Conservation (phyloP, 2,888 invertebrate genomes). For the Syrista parreyssii region DNA sequence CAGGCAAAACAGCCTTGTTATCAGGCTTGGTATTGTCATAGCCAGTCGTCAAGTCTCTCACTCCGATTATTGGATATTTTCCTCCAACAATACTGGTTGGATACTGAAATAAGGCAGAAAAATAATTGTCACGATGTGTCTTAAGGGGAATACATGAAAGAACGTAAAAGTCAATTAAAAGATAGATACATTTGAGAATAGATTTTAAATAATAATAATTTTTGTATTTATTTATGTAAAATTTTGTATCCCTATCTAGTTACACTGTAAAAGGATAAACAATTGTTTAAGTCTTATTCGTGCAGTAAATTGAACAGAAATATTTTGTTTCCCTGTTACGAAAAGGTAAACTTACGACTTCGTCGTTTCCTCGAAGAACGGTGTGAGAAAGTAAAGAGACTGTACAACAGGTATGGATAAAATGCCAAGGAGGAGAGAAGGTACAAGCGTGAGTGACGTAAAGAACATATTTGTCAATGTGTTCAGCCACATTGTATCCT, state of each 20-base stretch:
- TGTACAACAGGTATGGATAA: constrained; percentile 54
- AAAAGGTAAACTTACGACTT: constrained; percentile 30
- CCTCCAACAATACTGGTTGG: constrained; percentile 74
- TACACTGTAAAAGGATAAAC: too few relatives aligned
- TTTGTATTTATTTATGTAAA: too few relatives aligned
- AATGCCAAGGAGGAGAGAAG: constrained; percentile 52
- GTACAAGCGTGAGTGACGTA: constrained; percentile 52
- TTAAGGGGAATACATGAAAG: too few relatives aligned
- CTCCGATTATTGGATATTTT: constrained; percentile 74
- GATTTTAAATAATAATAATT: too few relatives aligned
- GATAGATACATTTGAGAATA: too few relatives aligned
- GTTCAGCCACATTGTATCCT: constrained; percentile 35
- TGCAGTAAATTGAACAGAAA: too few relatives aligned
- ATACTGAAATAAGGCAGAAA: constrained; percentile 71
- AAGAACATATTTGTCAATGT: constrained; percentile 45
- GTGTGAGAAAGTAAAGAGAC: constrained; percentile 55
- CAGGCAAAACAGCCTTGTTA: constrained; percentile 77
- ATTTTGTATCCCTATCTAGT: too few relatives aligned
- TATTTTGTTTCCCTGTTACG: too few relatives aligned
- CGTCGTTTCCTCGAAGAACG: constrained; percentile 48
- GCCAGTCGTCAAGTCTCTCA: constrained; percentile 92
- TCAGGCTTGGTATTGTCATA: constrained; percentile 79
- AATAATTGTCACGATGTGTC: too few relatives aligned
- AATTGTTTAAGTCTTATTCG: too few relatives aligned
- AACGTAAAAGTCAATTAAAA: too few relatives aligned